Evolutionary conservation across 2,888 invertebrate species (phyloP), one percentile per base, ranked within the genome.

Genomic region (Metopia argyrocephala): DNA sequence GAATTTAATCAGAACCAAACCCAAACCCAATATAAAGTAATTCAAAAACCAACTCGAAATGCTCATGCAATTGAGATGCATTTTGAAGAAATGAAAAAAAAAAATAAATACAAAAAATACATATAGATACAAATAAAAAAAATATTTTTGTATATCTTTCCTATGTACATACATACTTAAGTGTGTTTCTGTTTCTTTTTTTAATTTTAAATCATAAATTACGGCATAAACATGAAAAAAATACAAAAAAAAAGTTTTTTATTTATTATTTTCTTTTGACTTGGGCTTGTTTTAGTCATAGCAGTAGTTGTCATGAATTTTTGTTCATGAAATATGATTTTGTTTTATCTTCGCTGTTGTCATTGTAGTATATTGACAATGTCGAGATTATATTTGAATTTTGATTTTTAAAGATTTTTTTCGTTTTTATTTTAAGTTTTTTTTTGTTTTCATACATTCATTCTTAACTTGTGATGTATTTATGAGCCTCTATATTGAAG

Each of bases 401-500:
- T 25, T 69, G 20, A 54, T 69, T 46, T 56, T 56, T 23, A 57
- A 65, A 18, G 64, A 65, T 54, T 70, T 62, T 74, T 69, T 21
- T 68, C 15, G 45, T 61, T 46, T 61, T 31, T 31, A 45, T 25
- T 15, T 79, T 20, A 7, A 64, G 21, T 54, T 61, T 9, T 57
- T 38, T 1, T 57, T 52, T 18, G 20, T 46, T 59, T 65, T 38
- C 64, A 73, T 68, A 71, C 56, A 28, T 62, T 50, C 25, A 45
- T 73, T 57, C 31, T 76, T 71, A 48, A 62, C 52, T 59, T 76
- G 45, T 78, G 76, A 78, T 65, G 74, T 78, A 61, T 74, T 81
- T 81, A 76, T 78, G 76, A 31, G 69, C 45, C 54, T 38, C 15
- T 38, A 46, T 23, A 18, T 28, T 61, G 38, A 46, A 23, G 48